Evolutionary conservation across 2,888 invertebrate genomes (phyloP), one percentile per base, ranked within the genome.

Genomic region (Electrophaes corylata): DNA sequence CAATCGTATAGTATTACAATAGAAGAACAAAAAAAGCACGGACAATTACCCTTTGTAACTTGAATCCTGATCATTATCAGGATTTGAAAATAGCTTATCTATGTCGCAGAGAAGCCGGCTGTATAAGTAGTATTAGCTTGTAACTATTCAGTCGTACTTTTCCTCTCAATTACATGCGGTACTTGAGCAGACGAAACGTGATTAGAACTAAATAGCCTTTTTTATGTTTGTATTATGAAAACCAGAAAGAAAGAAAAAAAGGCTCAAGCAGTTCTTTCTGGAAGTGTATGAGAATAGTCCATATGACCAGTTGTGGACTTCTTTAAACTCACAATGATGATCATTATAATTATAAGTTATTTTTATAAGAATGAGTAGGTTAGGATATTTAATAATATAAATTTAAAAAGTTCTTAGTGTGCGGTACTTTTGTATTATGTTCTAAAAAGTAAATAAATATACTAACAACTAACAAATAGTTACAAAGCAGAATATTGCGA

Each of bases 31-130:
- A 85, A 79, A 80, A 82, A 54, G 72, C 73, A 70, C 79, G 80
- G 77, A 90, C 89, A 87, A 91, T 91, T 86, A 84, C 73, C 73
- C 77, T 67, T n/a, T 79, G 90, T 81, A 86, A 86, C 84, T 73
- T 82, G 87, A 90, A 89, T 87, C 85, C 85, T 71, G 91, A 91
- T 91, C 81, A 85, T 89, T 91, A 91, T 91, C 91, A 66, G 73
- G 77, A 73, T 76, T 83, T 80, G 69, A 41, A 76, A 78, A 76
- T 75, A 73, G 85, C 85, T 88, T 91, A 90, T 90, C 91, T 87
- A 50, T 77, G 73, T 82, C 77, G 71, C 75, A 84, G 76, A 83
- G 78, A 73, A 73, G 75, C 88, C 89, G 88, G 86, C 89, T 87
- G 79, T 71, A 70, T 41, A 46, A 47, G 54, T 40, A 8, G 50